phyloP scores from a whole-genome alignment of 2,888 invertebrate genomes.

The Tetranychus piercei region DNA sequence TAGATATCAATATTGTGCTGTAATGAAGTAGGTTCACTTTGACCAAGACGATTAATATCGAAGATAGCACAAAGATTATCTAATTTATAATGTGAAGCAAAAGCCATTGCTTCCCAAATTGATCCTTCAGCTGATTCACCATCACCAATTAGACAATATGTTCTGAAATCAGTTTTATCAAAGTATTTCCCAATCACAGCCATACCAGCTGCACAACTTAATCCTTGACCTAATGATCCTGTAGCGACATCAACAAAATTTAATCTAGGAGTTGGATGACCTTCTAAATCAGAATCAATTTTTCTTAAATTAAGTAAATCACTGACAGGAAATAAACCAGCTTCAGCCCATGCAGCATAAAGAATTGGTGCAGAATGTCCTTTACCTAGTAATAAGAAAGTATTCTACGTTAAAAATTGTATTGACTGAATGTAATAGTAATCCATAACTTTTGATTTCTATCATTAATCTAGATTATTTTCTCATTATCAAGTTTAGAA shows the following conservation, averaged over 20 bases:
- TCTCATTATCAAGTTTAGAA: no score
- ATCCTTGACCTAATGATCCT: constrained; percentile 88
- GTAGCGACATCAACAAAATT: constrained; percentile 97
- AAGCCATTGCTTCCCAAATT: constrained; percentile 89
- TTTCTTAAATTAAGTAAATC: constrained; percentile 74
- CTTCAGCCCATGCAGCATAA: constrained; percentile 97
- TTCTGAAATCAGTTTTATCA: constrained; percentile 63
- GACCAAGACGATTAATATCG: constrained; percentile 90
- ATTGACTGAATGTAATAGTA: no score
- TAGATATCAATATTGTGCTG: constrained; percentile 79
- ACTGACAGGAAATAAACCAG: constrained; percentile 63
- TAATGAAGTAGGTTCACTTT: constrained; percentile 82
- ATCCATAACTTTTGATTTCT: no score
- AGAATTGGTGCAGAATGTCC: constrained; percentile 92
- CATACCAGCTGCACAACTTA: constrained; percentile 85
- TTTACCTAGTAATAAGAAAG: constrained; percentile 28
- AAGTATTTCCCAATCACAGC: constrained; percentile 82
- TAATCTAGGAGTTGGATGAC: constrained; percentile 91
- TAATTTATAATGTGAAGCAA: constrained; percentile 79
- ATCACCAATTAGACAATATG: constrained; percentile 87
- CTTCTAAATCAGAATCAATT: constrained; percentile 86
- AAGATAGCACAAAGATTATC: constrained; percentile 93
- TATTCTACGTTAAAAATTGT: neutral
- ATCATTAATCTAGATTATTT: no score
- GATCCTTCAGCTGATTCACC: constrained; percentile 97